Conservation (phyloP, 2,113 vertebrate genomes). For the Cyanoramphus novaezelandiae region DNA sequence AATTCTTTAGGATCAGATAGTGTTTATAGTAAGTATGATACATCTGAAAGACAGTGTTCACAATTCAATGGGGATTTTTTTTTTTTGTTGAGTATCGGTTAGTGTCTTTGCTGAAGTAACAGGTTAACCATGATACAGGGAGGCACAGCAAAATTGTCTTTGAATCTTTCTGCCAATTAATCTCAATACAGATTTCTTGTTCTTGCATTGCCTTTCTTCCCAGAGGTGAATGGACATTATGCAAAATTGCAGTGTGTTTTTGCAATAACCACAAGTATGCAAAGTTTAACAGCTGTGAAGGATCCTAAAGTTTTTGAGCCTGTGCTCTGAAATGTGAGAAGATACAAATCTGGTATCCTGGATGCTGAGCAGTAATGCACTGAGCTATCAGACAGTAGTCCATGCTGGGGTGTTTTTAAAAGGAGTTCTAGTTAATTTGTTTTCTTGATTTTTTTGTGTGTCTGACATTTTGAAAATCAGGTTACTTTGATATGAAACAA, state of each 20-base stretch:
- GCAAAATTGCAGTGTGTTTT: not conserved
- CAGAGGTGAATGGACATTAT: not conserved
- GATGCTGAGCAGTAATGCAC: not conserved
- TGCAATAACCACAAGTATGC: not conserved
- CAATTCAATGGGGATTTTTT: not conserved
- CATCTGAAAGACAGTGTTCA: not conserved
- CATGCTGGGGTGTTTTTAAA: not conserved
- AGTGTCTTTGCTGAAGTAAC: not conserved
- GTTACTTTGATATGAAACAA: not conserved
- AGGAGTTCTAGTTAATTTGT: not conserved
- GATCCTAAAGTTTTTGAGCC: not conserved
- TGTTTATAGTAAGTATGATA: not conserved
- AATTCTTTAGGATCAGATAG: not conserved
- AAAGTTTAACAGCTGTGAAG: not conserved
- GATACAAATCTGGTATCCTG: not conserved
- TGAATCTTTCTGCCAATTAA: not conserved
- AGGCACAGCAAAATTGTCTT: not conserved
- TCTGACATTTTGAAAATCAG: not conserved
- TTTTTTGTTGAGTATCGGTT: not conserved
- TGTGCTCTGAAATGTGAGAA: not conserved
- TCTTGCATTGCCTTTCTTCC: not conserved
- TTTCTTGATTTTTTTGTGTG: not conserved
- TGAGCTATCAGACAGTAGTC: not conserved
- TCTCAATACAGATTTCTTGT: not conserved
- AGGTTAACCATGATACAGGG: not conserved